These are phyloP conservation scores for Petrolisthes manimaculis DNA, from an alignment of 2,888 invertebrate genomes.

Conservation along the genomic window DNA sequence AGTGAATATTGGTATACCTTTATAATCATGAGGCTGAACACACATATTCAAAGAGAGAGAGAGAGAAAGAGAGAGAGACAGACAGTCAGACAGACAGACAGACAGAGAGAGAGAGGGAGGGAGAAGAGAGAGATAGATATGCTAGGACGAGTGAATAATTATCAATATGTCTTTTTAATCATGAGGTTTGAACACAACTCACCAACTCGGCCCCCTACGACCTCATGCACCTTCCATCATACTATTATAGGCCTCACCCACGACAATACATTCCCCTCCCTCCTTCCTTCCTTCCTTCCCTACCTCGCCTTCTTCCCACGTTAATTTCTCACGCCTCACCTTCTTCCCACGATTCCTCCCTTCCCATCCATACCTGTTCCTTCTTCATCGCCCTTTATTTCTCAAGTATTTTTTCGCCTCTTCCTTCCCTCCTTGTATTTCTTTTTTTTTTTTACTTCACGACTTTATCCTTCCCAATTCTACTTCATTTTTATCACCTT, in stretches of 20 bases:
- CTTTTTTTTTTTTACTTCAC: background rate
- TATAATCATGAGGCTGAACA: background rate
- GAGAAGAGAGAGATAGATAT: background rate
- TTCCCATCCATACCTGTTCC: background rate
- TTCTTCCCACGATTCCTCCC: background rate
- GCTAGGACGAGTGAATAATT: background rate
- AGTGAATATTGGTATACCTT: background rate
- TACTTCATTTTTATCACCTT: no score
- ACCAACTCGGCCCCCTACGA: background rate
- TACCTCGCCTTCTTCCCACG: no score
- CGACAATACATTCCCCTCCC: background rate
- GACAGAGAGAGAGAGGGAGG: background rate
- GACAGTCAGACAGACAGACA: background rate
- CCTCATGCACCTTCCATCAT: background rate
- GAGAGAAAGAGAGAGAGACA: background rate
- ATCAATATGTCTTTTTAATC: background rate
- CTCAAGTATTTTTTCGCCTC: background rate
- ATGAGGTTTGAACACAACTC: background rate
- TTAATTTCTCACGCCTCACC: no score
- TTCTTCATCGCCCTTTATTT: no score
- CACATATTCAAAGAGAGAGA: background rate
- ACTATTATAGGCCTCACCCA: background rate
- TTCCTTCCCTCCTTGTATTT: slow-evolving; percentile 1
- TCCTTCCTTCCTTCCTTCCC: no score
- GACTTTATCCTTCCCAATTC: no score